phyloP scores from a whole-genome alignment of 2,797 vertebrate species.

The Sebastes iracundus region DNA sequence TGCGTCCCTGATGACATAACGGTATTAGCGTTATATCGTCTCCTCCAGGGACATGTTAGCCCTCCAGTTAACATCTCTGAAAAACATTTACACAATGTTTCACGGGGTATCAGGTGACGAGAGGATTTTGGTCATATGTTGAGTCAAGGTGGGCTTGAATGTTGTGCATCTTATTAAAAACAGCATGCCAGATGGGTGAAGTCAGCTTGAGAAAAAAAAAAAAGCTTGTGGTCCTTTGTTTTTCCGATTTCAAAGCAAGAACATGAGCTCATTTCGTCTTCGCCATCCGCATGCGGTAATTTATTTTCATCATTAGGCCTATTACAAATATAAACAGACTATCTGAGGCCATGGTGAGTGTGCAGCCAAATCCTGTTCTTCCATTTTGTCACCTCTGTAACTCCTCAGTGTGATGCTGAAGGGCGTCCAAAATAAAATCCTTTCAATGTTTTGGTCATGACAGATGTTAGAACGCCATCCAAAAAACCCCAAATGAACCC shows the following conservation, averaged over 20 bases:
- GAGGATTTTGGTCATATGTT: slow-evolving; percentile 28
- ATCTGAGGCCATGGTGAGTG: slow-evolving; percentile 7
- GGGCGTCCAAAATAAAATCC: not conserved
- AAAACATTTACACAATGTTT: slow-evolving; percentile 62
- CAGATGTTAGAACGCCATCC: slow-evolving; percentile 5
- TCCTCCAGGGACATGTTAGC: slow-evolving; percentile 45
- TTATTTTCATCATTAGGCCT: slow-evolving; percentile 30
- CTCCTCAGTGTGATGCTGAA: not conserved
- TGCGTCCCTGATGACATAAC: slow-evolving; percentile 40
- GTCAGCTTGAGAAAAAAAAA: not conserved
- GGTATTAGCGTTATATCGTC: slow-evolving; percentile 9
- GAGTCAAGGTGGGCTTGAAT: slow-evolving; percentile 38
- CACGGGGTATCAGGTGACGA: slow-evolving; percentile 48
- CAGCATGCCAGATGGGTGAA: slow-evolving; percentile 47
- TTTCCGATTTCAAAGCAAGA: slow-evolving; percentile 28
- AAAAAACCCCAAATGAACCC: not conserved
- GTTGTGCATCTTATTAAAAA: slow-evolving; percentile 44
- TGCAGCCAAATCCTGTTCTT: slow-evolving; percentile 11
- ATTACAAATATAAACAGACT: slow-evolving; percentile 20
- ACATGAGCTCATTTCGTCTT: slow-evolving; percentile 37
- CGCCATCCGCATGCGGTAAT: slow-evolving; percentile 6
- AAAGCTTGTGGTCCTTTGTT: slow-evolving; percentile 19
- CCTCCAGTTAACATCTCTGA: slow-evolving; percentile 47
- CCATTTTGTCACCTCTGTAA: slow-evolving; percentile 25
- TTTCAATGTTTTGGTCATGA: not conserved